phyloP scores from a whole-genome alignment of 2,113 vertebrate species.

The Pelecanoides urinatrix region DNA sequence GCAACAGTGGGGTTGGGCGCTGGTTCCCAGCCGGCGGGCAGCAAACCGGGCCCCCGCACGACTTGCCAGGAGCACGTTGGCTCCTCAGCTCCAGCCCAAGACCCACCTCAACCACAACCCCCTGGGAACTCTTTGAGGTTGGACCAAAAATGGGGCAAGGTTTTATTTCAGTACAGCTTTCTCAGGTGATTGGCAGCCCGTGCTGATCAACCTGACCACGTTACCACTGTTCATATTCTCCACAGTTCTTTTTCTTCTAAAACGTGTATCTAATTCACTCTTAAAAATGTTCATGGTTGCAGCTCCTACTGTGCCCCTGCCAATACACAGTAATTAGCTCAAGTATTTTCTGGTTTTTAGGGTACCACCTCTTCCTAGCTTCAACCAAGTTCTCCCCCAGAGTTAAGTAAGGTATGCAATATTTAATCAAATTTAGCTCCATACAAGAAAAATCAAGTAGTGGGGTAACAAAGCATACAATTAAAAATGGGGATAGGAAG shows the following conservation, averaged over 20 bases:
- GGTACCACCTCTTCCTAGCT: background rate
- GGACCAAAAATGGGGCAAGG: background rate
- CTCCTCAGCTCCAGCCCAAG: background rate
- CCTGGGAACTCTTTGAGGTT: background rate
- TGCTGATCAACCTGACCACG: background rate
- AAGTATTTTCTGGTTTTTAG: background rate
- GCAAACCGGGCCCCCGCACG: accelerated
- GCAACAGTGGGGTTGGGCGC: no score
- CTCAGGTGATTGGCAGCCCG: background rate
- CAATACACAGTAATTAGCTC: background rate
- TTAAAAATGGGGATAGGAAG: background rate
- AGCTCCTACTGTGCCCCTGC: background rate
- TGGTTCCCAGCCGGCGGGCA: background rate
- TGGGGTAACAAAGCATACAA: background rate
- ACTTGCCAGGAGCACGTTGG: background rate
- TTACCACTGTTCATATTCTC: background rate
- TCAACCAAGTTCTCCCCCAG: background rate
- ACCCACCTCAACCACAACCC: background rate
- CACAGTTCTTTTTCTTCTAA: background rate
- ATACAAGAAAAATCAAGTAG: background rate
- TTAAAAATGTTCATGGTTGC: background rate
- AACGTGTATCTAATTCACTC: background rate
- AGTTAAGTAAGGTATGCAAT: background rate
- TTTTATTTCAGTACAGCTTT: background rate
- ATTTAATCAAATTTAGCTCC: background rate